Evolutionary conservation across 1,140 invertebrate genomes (phyloP).

Genomic region (Sitobion miscanthi): DNA sequence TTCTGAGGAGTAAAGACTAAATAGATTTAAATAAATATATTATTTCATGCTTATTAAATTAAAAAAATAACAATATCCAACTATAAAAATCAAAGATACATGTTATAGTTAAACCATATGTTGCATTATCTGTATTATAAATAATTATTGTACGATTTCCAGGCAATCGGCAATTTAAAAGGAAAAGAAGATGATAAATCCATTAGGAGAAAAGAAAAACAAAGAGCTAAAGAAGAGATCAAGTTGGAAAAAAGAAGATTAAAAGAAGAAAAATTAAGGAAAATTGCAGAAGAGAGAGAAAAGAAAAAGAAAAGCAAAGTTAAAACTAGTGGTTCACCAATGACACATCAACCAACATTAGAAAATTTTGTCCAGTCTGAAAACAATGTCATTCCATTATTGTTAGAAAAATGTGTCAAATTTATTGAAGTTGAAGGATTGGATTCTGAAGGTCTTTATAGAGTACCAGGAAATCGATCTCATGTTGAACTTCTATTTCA

Average conservation of each 20-base stretch:
- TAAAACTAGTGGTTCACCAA: slow-evolving; percentile 65
- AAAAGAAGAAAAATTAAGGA: slow-evolving; percentile 77
- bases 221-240: slow-evolving; percentile 79
- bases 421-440: slow-evolving; percentile 96
- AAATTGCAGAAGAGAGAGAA: slow-evolving; percentile 74
- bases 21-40: background rate
- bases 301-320: slow-evolving; percentile 74
- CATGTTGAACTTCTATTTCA: slow-evolving; percentile 92
- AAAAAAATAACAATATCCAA: background rate
- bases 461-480: slow-evolving; percentile 92
- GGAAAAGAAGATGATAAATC: slow-evolving; percentile 73
- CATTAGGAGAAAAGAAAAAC: slow-evolving; percentile 72
- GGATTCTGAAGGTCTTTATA: slow-evolving; percentile 93
- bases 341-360: slow-evolving; percentile 64
- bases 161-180: slow-evolving; percentile 71
- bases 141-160: slow-evolving; percentile 48
- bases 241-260: slow-evolving; percentile 75
- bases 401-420: slow-evolving; percentile 91
- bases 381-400: slow-evolving; percentile 83
- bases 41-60: background rate
- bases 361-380: slow-evolving; percentile 79
- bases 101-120: background rate
- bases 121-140: slow-evolving; percentile 21
- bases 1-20: background rate
- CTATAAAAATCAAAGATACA: background rate